These are phyloP conservation scores for Podiceps cristatus DNA, from an alignment of 2,113 vertebrate species.

Conservation along the genomic window DNA sequence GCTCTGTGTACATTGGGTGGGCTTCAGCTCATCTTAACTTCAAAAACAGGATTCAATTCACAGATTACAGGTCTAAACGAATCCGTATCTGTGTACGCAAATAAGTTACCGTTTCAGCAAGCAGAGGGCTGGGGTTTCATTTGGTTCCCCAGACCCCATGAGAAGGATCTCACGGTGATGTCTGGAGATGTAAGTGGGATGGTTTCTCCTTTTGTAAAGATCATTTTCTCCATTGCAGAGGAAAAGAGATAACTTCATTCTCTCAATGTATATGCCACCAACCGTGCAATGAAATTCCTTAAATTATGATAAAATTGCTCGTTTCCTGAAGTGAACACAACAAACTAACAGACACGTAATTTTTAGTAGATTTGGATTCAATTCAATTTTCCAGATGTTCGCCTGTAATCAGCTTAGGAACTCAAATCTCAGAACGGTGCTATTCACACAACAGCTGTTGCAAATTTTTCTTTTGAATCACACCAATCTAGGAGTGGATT, in stretches of 20 bases:
- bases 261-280: conserved; percentile 39
- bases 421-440: conserved; percentile 57
- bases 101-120: background rate
- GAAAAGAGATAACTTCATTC: conserved; percentile 12
- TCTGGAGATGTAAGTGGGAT: background rate
- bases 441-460: conserved; percentile 70
- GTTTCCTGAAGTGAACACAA: conserved; percentile 72
- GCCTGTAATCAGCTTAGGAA: conserved; percentile 61
- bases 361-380: conserved; percentile 71
- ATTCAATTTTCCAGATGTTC: conserved; percentile 74
- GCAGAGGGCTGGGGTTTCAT: background rate
- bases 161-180: background rate
- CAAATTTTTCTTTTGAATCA: conserved; percentile 69
- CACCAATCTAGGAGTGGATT: conserved; percentile 46
- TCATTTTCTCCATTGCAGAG: background rate
- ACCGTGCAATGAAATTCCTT: conserved; percentile 49
- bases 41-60: background rate
- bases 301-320: conserved; percentile 68
- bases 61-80: background rate
- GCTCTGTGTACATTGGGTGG: fast-evolving
- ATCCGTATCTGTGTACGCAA: background rate
- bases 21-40: background rate
- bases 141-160: background rate
- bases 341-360: conserved; percentile 68
- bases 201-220: background rate